Base-by-base conservation (phyloP, 2,797 vertebrate genomes). In the Amphiprion clarkii region DNA sequence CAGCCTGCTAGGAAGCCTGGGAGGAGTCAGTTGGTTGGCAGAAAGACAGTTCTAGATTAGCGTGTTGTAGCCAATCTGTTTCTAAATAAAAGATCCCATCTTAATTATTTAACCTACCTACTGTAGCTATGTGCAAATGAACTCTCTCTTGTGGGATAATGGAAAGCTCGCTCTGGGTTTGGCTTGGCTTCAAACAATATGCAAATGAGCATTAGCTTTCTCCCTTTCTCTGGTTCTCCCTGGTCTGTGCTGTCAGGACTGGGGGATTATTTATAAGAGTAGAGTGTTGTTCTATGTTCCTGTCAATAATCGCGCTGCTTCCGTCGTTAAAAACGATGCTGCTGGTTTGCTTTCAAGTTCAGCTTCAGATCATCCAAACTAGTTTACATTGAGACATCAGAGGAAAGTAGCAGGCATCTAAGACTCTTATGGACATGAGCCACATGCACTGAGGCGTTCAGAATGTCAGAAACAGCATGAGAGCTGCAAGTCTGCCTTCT, bases 61-160 rank as follows among this genome's bases (percentile, higher is more conserved):
- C 31, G 23, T 60, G 62, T 81, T 74, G 70, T 10, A 71, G 84
- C 82, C 73, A 83, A 86, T 88, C 81, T 86, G 74, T 83, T 80
- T 62, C 78, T 92, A 81, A 89, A 93, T 92, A 89, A 93, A 91
- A 87, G 17, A 91, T 88, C 51, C 14, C 44, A 42, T 66, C 60
- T 91, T 67, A 87, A 91, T 90, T 86, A 91, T 93, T 92, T 69
- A 91, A 79, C 74, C 55, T 61, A 75, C 78, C 74, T 83, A 87
- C 86, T 86, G 74, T 82, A 85, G 82, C 68, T 67, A 62, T 73
- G 79, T 61, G 16, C 73, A 83, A 81, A 78, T 76, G 0, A 84
- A 81, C 72, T 78, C 78, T 79, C 44, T 46, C 76, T 67, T 11
- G 62, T 48, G 75, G 66, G 67, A 85, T 74, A 79, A 87, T 57